Evolutionary conservation across 2,888 invertebrate genomes (phyloP), one percentile per base, ranked within the genome.

Genomic region (Antitype chi): DNA sequence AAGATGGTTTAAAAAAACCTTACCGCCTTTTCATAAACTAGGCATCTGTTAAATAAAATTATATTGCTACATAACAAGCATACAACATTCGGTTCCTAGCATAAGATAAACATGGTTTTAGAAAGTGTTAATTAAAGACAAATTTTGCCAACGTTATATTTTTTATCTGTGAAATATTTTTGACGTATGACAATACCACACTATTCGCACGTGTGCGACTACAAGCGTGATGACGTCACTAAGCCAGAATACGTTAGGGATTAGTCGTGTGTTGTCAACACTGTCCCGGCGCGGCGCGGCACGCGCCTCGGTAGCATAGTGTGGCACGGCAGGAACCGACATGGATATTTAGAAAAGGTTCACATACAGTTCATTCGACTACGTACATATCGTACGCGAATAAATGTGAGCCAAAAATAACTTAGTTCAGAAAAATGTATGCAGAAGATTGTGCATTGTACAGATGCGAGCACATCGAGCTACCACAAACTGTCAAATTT

Each of bases 191-290:
- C 43, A 47, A 60, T 32, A 38, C 38, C n/a, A 64, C 49, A 55
- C 71, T 11, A 13, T 7, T 1, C 2, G 49, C 52, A n/a, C 52
- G 60, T 13, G 13, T 20, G 32, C 55, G 13, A 38, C n/a, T 6
- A 23, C 59, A 17, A 69, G 43, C 63, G 43, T 28, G 64, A 28
- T 73, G 74, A 66, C 64, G 64, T 32, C 68, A 53, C 78, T 52
- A 49, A 69, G 59, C 68, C 25, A 59, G 62, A 72, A 70, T 38
- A 73, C 55, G 78, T 72, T 69, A 38, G 8, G 28, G 63, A 77
- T 72, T 77, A 72, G 63, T 55, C 49, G 53, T 57, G 43, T 55
- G 71, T 25, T 78, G 70, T 64, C 23, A 66, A 53, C 52, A 17
- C 38, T 49, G 49, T 47, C 49, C 15, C 15, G 49, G 49, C 49